phyloP scores from a whole-genome alignment of 2,797 vertebrate genomes.

The Gobionotothen gibberifrons region DNA sequence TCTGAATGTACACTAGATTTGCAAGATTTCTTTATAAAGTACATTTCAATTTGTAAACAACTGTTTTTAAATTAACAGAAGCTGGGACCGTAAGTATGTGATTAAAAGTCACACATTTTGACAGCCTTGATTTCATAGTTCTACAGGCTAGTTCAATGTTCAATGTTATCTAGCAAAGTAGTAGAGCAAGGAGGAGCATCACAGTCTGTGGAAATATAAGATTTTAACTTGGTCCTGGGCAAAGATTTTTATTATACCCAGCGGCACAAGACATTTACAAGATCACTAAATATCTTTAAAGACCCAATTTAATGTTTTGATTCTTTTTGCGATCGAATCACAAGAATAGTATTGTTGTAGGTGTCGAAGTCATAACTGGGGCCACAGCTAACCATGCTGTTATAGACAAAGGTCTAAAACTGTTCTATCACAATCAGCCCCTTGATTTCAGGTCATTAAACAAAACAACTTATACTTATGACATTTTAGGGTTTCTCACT shows the following conservation, averaged over 20 bases:
- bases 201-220: background rate
- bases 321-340: background rate
- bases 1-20: no score
- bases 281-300: slow-evolving; percentile 4
- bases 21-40: no score
- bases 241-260: slow-evolving; percentile 3
- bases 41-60: no score
- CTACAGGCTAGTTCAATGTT: background rate
- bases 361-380: slow-evolving; percentile 20
- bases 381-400: background rate
- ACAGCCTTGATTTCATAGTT: background rate
- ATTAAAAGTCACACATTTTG: background rate
- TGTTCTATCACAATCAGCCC: slow-evolving; percentile 4
- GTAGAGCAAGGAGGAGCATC: background rate
- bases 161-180: background rate
- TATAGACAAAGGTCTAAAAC: slow-evolving; percentile 18
- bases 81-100: no score
- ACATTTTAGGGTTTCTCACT: slow-evolving; percentile 32
- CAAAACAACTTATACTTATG: background rate
- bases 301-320: no score
- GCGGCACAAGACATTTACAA: background rate
- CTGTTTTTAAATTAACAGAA: no score
- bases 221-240: background rate
- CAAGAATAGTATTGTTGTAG: background rate
- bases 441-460: slow-evolving; percentile 25